A percentile compares a stretch with the other conserved stretches of the same genome.
Conservation (phyloP, 2,113 vertebrate species). For the Marmota flaviventris region DNA sequence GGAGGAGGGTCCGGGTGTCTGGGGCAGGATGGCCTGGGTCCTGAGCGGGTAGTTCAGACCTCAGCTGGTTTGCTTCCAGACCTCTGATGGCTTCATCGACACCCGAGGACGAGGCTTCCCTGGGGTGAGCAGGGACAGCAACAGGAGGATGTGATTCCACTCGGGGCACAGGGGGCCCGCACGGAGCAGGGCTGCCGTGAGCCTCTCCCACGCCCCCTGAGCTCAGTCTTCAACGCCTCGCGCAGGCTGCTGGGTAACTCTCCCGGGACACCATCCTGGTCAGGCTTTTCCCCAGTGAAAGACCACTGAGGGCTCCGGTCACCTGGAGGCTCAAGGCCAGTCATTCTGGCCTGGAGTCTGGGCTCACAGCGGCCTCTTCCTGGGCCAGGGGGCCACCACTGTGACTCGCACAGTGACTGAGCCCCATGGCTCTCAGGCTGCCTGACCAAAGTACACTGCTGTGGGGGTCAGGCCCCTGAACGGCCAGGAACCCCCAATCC, state of each 20-base stretch:
- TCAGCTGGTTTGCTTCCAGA: not conserved
- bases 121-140: too few species aligned
- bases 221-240: too few species aligned
- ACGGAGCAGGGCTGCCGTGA: not conserved
- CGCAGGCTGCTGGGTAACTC: not conserved
- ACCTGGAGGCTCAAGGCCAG: not conserved
- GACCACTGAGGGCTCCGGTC: not conserved
- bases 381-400: not conserved
- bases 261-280: not conserved
- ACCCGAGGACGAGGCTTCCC: not conserved
- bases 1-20: not conserved
- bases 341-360: not conserved
- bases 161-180: fast-evolving
- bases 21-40: not conserved
- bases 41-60: not conserved
- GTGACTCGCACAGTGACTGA: not conserved
- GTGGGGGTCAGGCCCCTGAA: not conserved
- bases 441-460: not conserved
- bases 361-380: not conserved
- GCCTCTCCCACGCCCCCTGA: not conserved
- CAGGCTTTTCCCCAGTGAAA: not conserved
- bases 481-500: not conserved
- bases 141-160: too few species aligned
- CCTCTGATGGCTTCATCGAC: not conserved
- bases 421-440: not conserved